Evolutionary conservation across 2,888 invertebrate species (phyloP).

Genomic region (Uloborus plumipes): DNA sequence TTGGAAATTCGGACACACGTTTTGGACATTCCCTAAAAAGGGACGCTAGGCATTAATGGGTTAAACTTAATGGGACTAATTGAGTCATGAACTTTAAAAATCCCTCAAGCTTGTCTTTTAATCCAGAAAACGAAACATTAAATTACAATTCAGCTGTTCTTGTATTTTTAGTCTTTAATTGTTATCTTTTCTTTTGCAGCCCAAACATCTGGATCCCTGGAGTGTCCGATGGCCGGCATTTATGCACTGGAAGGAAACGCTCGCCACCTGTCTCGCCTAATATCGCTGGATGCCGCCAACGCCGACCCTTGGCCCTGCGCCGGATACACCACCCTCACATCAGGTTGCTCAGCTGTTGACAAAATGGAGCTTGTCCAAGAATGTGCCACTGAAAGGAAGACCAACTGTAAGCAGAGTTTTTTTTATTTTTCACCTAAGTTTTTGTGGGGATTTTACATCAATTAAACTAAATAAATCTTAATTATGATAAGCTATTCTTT

Average conservation of each 20-base stretch:
- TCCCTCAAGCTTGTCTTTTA: no score
- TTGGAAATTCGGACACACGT: no score
- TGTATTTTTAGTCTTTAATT: not conserved
- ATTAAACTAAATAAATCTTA: no score
- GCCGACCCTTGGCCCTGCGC: conserved; percentile 37
- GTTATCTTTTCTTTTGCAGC: conserved; percentile 13
- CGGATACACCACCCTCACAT: conserved; percentile 59
- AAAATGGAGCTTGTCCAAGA: conserved; percentile 66
- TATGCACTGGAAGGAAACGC: conserved; percentile 52
- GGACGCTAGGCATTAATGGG: no score
- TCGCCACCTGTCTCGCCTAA: conserved; percentile 37
- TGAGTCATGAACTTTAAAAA: no score
- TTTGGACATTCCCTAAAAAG: no score
- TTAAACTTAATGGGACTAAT: no score
- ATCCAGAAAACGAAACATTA: no score
- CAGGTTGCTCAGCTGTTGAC: conserved; percentile 65
- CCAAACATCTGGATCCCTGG: conserved; percentile 49
- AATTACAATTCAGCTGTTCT: no score
- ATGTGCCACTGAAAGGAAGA: conserved; percentile 63
- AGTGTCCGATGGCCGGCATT: conserved; percentile 62
- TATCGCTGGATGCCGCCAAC: conserved; percentile 26
- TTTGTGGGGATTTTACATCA: no score
- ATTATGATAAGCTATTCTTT: no score
- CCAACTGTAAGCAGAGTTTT: conserved; percentile 52
- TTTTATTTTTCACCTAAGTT: not conserved